Evolutionary conservation across 1,140 invertebrate species (phyloP).

Genomic region (Cylas formicarius): DNA sequence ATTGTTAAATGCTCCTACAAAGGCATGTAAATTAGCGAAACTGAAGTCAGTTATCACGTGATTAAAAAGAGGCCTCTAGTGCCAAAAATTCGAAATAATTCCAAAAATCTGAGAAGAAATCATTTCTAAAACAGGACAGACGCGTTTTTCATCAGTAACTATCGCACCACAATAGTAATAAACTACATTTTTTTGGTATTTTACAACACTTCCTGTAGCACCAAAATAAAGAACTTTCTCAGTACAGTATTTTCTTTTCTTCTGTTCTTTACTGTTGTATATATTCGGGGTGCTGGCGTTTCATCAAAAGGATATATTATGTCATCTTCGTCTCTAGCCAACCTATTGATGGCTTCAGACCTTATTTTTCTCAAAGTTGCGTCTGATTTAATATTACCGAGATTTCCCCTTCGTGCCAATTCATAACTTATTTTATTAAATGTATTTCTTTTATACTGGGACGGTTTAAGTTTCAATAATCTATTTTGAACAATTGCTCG

Average conservation of each 20-base stretch:
- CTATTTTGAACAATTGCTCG: constrained; percentile 5
- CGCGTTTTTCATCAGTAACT: no score
- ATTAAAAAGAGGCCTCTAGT: neutral
- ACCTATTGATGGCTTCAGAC: constrained; percentile 7
- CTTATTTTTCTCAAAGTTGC: constrained; percentile 10
- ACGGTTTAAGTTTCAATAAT: constrained; percentile 4
- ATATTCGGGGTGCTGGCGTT: constrained; percentile 11
- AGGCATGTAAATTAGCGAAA: no score
- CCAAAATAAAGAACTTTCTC: no score
- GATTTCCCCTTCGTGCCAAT: constrained; percentile 2
- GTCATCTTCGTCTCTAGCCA: constrained; percentile 12
- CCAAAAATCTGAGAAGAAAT: constrained; percentile 1
- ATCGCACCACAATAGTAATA: no score
- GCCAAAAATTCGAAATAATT: neutral
- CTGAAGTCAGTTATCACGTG: no score
- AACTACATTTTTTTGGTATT: no score
- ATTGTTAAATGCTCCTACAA: no score
- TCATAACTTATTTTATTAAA: neutral
- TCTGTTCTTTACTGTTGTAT: constrained; percentile 6
- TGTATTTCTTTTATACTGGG: constrained; percentile 3
- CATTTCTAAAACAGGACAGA: constrained; percentile 2
- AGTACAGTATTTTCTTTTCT: constrained; percentile 2
- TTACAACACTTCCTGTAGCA: neutral
- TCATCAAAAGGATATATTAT: constrained; percentile 11
- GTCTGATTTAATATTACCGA: constrained; percentile 15